Conservation (phyloP, 2,797 vertebrate genomes). For the Heterohyrax brucei region DNA sequence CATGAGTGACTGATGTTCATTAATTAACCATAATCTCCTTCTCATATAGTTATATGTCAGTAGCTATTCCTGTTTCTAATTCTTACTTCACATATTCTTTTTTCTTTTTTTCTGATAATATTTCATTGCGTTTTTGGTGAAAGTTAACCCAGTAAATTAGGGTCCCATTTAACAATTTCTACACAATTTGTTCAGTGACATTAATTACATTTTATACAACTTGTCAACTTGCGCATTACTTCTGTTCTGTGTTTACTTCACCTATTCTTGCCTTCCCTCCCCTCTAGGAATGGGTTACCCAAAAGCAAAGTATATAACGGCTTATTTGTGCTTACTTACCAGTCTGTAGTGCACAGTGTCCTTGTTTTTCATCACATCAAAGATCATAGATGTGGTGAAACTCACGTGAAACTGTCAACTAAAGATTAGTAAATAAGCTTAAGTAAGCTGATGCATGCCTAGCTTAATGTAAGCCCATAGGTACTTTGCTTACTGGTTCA, state of each 20-base stretch:
- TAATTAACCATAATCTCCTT: not conserved
- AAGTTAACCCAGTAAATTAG: not conserved
- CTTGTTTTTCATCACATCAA: too few species aligned
- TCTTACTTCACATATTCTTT: not conserved
- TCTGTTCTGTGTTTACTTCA: not conserved
- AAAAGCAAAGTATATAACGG: too few species aligned
- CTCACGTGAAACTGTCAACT: too few species aligned
- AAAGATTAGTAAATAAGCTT: too few species aligned
- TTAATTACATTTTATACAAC: not conserved
- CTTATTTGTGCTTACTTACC: too few species aligned
- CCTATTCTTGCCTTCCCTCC: not conserved
- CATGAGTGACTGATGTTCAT: not conserved
- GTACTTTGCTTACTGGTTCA: too few species aligned
- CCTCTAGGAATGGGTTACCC: not conserved
- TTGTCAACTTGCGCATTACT: not conserved
- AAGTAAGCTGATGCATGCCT: too few species aligned
- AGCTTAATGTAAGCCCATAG: too few species aligned
- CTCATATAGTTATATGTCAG: not conserved
- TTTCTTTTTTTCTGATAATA: not conserved
- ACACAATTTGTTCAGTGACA: not conserved
- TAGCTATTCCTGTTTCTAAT: constrained; percentile 33
- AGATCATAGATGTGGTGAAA: too few species aligned
- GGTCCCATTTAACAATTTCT: not conserved
- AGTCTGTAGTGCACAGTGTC: too few species aligned
- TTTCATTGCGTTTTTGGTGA: not conserved